These are phyloP conservation scores for Oegoconia quadripuncta DNA, from an alignment of 2,888 invertebrate genomes.

Conservation along the genomic window DNA sequence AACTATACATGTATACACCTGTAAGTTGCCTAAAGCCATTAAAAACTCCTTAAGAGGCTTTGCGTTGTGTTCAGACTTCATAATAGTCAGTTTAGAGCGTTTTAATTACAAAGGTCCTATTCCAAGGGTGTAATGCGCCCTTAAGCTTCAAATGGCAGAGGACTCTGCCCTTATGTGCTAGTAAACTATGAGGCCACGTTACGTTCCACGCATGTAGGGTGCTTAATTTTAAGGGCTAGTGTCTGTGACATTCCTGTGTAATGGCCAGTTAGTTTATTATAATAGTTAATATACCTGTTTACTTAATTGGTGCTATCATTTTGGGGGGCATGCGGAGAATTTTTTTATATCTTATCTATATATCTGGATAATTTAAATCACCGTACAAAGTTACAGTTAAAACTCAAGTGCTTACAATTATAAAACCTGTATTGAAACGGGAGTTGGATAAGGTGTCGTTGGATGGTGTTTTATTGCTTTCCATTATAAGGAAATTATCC, in stretches of 20 bases:
- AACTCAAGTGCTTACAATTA: too few relatives aligned
- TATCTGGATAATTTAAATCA: slow-evolving; percentile 1
- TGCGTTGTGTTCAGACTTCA: slow-evolving; percentile 47
- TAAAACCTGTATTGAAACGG: too few relatives aligned
- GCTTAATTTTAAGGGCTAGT: slow-evolving; percentile 40
- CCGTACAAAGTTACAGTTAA: too few relatives aligned
- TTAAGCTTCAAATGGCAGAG: slow-evolving; percentile 51
- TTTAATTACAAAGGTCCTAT: slow-evolving; percentile 72
- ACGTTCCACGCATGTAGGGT: slow-evolving; percentile 34
- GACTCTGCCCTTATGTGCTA: slow-evolving; percentile 49
- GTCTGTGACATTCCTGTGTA: slow-evolving; percentile 47
- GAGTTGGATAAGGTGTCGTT: too few relatives aligned
- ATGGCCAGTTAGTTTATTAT: slow-evolving; percentile 44
- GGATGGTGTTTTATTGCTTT: too few relatives aligned
- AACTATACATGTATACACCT: slow-evolving; percentile 22
- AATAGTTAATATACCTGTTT: slow-evolving; percentile 29
- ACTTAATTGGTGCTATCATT: slow-evolving; percentile 21
- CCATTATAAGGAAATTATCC: slow-evolving; percentile 1
- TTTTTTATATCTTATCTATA: slow-evolving; percentile 1
- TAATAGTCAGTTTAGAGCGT: slow-evolving; percentile 70
- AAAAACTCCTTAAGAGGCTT: slow-evolving; percentile 36
- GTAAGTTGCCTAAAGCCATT: slow-evolving; percentile 25
- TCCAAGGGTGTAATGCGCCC: slow-evolving; percentile 67
- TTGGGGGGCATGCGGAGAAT: neutral
- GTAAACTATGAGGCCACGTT: slow-evolving; percentile 58